Evolutionary conservation across 2,888 invertebrate species (phyloP).

Genomic region (Teinopalpus imperialis): DNA sequence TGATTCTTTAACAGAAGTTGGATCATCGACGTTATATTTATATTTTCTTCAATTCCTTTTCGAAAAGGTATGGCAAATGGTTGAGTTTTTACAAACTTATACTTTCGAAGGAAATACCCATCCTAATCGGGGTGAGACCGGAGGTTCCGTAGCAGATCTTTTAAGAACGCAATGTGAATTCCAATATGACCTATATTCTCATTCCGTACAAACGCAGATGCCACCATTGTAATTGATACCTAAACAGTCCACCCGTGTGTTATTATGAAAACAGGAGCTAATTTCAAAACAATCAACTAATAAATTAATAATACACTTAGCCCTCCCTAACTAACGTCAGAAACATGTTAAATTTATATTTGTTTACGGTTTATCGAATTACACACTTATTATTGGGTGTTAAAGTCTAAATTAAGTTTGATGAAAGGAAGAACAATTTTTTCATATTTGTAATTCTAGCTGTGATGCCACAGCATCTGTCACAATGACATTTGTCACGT

Average conservation of each 20-base stretch:
- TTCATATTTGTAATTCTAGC: neutral
- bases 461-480: conserved; percentile 57
- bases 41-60: too few species aligned
- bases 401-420: neutral
- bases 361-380: too few species aligned
- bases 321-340: conserved; percentile 33
- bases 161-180: too few species aligned
- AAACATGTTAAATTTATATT: too few species aligned
- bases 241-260: conserved; percentile 19
- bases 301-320: conserved; percentile 51
- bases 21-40: too few species aligned
- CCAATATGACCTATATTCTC: too few species aligned
- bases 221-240: conserved; percentile 18
- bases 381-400: neutral
- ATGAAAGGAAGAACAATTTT: neutral
- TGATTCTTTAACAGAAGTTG: too few species aligned
- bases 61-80: too few species aligned
- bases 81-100: too few species aligned
- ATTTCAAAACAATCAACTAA: conserved; percentile 51
- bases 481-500: conserved; percentile 75
- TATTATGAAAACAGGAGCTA: conserved; percentile 36
- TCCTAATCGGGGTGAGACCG: too few species aligned
- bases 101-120: too few species aligned
- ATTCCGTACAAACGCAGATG: conserved; percentile 20
- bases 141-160: too few species aligned